Base-by-base conservation (phyloP, 1,140 invertebrate genomes). In the Zaprionus ghesquierei region DNA sequence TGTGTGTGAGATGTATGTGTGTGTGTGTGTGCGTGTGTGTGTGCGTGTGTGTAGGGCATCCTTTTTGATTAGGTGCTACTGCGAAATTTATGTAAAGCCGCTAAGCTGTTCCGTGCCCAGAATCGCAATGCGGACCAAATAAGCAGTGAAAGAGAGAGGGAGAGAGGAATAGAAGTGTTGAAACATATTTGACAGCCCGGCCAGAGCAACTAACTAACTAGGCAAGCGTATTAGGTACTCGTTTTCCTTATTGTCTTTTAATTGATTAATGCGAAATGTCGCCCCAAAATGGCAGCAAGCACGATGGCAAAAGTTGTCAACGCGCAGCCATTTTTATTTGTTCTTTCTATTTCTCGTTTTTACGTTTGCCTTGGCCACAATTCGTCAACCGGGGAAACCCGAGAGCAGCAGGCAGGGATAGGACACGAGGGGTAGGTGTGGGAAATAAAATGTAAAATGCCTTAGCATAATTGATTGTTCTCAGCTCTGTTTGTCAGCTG, bases 391-490 rank as follows among this genome's bases (percentile, higher is more conserved):
- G 64, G 20, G 29, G 22, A 38, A 65, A 38, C 31, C 22, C 8
- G 25, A 38, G 60, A 69, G 54, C 13, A 38, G 33, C 23, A 38
- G 44, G 29, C 22, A 27, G 56, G 41, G 25, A 59, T 18, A 10
- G 20, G 10, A n/a, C n/a, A n/a, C n/a, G 5, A n/a, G 12, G 10
- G 2, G 3, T 13, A 5, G 35, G 13, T 38, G 13, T 38, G n/a
- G 35, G 6, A 2, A 38, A 68, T 73, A 78, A 84, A 85, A 85
- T 69, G 60, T 65, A 69, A 85, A 85, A 84, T 60, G 77, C 62
- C 74, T 53, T 55, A 75, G 74, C 70, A 86, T 86, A 85, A 85
- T 85, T 85, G 81, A 85, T 86, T 81, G 77, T 78, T 74, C 65
- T 64, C 31, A 64, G 51, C 50, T n/a, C 35, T 25, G 60, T 25